Evolutionary conservation across 2,888 invertebrate species (phyloP).

Genomic region (Pycnomerus fuliginosus): DNA sequence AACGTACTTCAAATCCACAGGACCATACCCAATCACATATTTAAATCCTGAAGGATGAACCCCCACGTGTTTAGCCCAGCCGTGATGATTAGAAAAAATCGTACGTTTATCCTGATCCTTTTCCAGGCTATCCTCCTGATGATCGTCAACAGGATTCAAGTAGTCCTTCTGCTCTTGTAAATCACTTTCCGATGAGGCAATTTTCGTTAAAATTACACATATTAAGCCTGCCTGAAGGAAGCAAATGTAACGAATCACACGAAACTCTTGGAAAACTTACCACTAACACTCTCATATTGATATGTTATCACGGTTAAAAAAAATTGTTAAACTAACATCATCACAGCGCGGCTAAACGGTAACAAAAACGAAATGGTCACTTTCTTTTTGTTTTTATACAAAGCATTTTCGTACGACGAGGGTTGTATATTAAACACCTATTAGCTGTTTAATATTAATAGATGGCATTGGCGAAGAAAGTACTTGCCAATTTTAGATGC

Average conservation of each 20-base stretch:
- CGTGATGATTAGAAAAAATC: conserved; percentile 36
- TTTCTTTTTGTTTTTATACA: conserved; percentile 49
- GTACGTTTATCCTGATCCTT: conserved; percentile 46
- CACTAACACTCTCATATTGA: conserved; percentile 23
- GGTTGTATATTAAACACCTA: conserved; percentile 42
- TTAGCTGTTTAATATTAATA: conserved; percentile 40
- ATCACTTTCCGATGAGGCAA: conserved; percentile 30
- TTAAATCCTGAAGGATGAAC: conserved; percentile 40
- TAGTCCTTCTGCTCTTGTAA: conserved; percentile 32
- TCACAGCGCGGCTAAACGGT: conserved; percentile 31
- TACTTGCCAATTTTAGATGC: conserved; percentile 39
- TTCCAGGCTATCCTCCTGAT: conserved; percentile 25
- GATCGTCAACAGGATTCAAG: conserved; percentile 42
- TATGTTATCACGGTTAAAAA: conserved; percentile 10
- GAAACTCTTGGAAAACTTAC: conserved; percentile 15
- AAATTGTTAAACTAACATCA: conserved; percentile 28
- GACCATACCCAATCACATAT: conserved; percentile 41
- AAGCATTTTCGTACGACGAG: conserved; percentile 37
- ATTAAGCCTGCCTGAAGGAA: conserved; percentile 9
- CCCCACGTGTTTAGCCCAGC: conserved; percentile 44
- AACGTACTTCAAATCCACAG: conserved; percentile 39
- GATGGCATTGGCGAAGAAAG: conserved; percentile 42
- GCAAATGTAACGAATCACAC: not conserved
- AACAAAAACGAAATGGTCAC: conserved; percentile 41
- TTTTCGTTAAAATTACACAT: conserved; percentile 16